Percentiles rank a stretch among this genome's conserved stretches.
phyloP scores from a whole-genome alignment of 2,113 vertebrate species.

The Amblyornis subalaris region DNA sequence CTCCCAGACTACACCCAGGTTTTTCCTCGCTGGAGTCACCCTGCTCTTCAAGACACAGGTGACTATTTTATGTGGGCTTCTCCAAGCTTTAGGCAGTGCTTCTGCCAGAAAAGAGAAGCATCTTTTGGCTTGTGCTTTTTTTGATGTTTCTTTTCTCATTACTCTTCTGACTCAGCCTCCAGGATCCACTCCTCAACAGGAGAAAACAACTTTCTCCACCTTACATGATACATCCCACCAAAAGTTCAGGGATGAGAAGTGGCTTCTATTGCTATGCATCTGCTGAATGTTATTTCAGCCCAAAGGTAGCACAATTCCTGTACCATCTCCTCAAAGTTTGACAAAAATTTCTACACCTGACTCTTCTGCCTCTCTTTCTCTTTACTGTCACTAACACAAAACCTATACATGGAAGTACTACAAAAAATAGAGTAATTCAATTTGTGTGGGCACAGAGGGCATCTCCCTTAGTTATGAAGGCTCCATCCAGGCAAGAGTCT shows the following conservation, averaged over 20 bases:
- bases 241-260: not conserved
- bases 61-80: not conserved
- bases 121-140: not conserved
- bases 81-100: not conserved
- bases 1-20: not conserved
- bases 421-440: not conserved
- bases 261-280: not conserved
- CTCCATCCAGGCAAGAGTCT: not conserved
- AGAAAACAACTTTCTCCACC: not conserved
- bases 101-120: not conserved
- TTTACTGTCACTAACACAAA: not conserved
- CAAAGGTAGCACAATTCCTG: not conserved
- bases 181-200: not conserved
- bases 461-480: not conserved
- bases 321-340: not conserved
- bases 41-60: not conserved
- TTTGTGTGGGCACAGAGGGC: not conserved
- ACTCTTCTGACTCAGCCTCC: not conserved
- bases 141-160: not conserved
- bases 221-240: not conserved
- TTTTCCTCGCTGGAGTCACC: not conserved
- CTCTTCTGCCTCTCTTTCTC: not conserved
- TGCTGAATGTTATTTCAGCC: not conserved
- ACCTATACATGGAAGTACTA: not conserved
- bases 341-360: not conserved